Evolutionary conservation across 2,797 vertebrate species (phyloP), one percentile per base, ranked within the genome.

Genomic region (Atherinosoma microstoma): DNA sequence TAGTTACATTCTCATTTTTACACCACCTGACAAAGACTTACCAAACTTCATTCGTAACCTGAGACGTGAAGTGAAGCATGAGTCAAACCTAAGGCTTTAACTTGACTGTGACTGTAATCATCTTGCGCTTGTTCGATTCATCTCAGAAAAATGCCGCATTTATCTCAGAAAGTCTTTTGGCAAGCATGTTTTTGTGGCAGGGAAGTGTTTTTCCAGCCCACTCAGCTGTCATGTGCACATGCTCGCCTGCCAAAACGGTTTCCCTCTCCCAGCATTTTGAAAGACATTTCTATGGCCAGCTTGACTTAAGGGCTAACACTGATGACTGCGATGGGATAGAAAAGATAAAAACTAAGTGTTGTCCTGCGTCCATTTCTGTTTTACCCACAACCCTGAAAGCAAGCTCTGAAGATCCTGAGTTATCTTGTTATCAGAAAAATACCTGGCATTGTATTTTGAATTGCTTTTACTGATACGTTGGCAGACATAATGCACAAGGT

Each of bases 181-280:
- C 49, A 34, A 45, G 63, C 83, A 83, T 62, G 53, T 84, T 86
- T 89, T 73, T 54, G 18, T 47, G 45, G 18, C 45, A 47, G 49
- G 49, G 4, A 12, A 1, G 22, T 24, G 7, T 24, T 53, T 53
- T 53, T 27, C 38, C 38, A 40, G 15, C 38, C 38, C 38, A 40
- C 38, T 22, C 12, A 24, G 65, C 79, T 87, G 80, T 83, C 79
- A 80, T 62, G 15, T 29, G 20, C 80, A 89, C 63, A 70, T 78
- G 77, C 57, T 51, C 36, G 53, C 13, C 64, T 29, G 18, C 34
- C 32, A 62, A 65, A 57, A 53, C 32, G 16, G 45, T 5, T 58
- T 64, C n/a, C 45, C 32, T 51, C 40, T 56, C 67, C 40, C 78
- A 58, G 68, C 67, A 84, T 79, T 78, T 71, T 70, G 47, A 80